These are phyloP conservation scores for Zygothrica quintamaculata DNA, from an alignment of 2,888 invertebrate species.

Conservation along the genomic window DNA sequence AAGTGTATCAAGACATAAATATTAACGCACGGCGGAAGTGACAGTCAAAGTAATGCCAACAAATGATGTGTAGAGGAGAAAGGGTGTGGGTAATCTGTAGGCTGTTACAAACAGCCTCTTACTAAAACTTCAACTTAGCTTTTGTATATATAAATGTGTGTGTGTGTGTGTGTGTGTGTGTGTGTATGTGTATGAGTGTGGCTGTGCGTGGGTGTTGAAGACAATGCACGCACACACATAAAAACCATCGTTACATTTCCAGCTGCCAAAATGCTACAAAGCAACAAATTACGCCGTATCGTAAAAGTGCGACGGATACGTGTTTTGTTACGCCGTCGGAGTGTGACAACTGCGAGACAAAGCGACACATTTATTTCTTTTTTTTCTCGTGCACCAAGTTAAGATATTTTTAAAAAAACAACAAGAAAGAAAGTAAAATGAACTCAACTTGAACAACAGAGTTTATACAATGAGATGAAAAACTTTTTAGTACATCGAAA, in stretches of 20 bases:
- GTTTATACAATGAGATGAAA: too few relatives aligned
- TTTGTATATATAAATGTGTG: slow-evolving; percentile 1
- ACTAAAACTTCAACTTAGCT: too few relatives aligned
- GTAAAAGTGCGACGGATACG: slow-evolving; percentile 59
- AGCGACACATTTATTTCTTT: slow-evolving; percentile 5
- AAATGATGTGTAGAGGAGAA: slow-evolving; percentile 63
- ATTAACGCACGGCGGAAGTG: slow-evolving; percentile 69
- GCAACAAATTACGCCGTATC: slow-evolving; percentile 67
- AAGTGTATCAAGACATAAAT: slow-evolving; percentile 54
- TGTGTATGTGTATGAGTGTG: not conserved
- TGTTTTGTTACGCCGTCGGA: slow-evolving; percentile 34
- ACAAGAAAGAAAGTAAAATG: too few relatives aligned
- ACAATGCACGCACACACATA: slow-evolving; percentile 64
- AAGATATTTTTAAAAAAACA: too few relatives aligned
- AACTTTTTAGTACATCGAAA: too few relatives aligned
- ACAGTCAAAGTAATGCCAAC: slow-evolving; percentile 71
- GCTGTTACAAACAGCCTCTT: not conserved
- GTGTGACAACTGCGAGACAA: slow-evolving; percentile 8
- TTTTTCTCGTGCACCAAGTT: too few relatives aligned
- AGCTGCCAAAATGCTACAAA: slow-evolving; percentile 63
- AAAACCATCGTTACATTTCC: slow-evolving; percentile 42
- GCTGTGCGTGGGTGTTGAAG: slow-evolving; percentile 15
- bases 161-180: slow-evolving; percentile 13
- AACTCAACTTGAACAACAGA: too few relatives aligned
- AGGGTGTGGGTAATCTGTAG: not conserved